These are phyloP conservation scores for Conistra vaccinii DNA, from an alignment of 2,888 invertebrate species.

Conservation along the genomic window DNA sequence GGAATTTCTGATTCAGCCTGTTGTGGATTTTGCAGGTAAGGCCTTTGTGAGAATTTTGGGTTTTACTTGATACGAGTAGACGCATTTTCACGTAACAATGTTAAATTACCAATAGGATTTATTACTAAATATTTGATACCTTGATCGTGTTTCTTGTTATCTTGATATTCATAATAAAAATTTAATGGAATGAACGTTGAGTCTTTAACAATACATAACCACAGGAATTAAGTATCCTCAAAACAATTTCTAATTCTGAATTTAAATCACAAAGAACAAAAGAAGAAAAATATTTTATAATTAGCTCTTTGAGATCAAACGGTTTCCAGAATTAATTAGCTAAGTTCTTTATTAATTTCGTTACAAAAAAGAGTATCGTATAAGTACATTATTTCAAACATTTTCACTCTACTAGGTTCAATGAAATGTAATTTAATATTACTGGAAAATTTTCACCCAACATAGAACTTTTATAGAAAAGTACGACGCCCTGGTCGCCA, in stretches of 20 bases:
- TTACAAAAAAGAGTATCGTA: background rate
- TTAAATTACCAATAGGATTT: slow-evolving; percentile 9
- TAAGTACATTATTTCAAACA: background rate
- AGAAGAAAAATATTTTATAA: slow-evolving; percentile 11
- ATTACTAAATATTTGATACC: background rate
- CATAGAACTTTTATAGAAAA: no score
- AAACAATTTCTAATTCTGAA: background rate
- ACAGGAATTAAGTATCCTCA: no score
- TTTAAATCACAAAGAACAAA: slow-evolving; percentile 20
- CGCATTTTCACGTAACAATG: background rate
- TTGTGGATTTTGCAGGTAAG: slow-evolving; percentile 58
- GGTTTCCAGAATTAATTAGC: background rate
- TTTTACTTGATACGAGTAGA: slow-evolving; percentile 43
- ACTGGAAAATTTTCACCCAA: background rate
- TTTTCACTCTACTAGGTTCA: background rate
- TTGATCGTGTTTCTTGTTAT: background rate
- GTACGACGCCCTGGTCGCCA: background rate
- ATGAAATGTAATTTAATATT: background rate
- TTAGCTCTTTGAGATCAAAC: slow-evolving; percentile 20
- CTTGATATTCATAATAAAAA: background rate
- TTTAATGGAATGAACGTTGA: background rate
- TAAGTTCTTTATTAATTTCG: slow-evolving; percentile 1
- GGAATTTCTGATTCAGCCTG: slow-evolving; percentile 52
- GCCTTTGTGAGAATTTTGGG: slow-evolving; percentile 31
- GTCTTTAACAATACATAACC: background rate